Conservation (phyloP, 2,888 invertebrate genomes). For the Drosophila helvetica region DNA sequence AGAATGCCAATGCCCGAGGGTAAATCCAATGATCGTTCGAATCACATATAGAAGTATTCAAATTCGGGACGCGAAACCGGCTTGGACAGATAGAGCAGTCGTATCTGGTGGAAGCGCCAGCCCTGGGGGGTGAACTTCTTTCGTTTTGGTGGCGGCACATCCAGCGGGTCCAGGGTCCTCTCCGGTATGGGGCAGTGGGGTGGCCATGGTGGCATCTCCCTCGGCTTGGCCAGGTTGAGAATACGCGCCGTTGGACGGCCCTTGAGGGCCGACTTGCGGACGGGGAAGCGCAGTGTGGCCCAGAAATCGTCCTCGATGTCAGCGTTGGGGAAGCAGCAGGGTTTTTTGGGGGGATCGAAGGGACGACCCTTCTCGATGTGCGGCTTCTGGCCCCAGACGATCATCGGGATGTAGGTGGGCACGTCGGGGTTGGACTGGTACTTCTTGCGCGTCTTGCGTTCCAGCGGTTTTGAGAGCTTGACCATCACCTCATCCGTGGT, state of each 20-base stretch:
- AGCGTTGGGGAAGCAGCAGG: constrained; percentile 70
- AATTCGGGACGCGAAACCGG: constrained; percentile 65
- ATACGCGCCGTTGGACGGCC: constrained; percentile 69
- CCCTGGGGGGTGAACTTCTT: constrained; percentile 72
- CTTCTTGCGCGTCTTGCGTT: constrained; percentile 60
- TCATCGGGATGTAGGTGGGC: constrained; percentile 64
- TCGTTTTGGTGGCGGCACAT: constrained; percentile 56
- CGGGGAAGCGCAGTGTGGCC: constrained; percentile 73
- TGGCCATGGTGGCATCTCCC: constrained; percentile 58
- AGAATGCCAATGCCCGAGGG: too few relatives aligned
- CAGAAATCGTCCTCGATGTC: constrained; percentile 76
- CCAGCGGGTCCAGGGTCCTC: constrained; percentile 8
- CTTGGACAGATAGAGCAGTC: constrained; percentile 74
- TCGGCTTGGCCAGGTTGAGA: constrained; percentile 67
- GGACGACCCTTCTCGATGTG: constrained; percentile 72
- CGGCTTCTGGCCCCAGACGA: constrained; percentile 62
- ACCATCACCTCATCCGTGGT: constrained; percentile 38
- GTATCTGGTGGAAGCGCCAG: constrained; percentile 78
- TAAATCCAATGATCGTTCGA: too few relatives aligned
- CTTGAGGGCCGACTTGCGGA: constrained; percentile 63
- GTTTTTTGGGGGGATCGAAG: constrained; percentile 60
- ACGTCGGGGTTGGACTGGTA: constrained; percentile 24
- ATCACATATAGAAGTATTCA: constrained; percentile 69
- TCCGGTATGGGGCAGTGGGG: constrained; percentile 78
- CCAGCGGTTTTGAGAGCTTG: constrained; percentile 53